Conservation (phyloP, 2,888 invertebrate genomes). For the Heteropelma amictum region DNA sequence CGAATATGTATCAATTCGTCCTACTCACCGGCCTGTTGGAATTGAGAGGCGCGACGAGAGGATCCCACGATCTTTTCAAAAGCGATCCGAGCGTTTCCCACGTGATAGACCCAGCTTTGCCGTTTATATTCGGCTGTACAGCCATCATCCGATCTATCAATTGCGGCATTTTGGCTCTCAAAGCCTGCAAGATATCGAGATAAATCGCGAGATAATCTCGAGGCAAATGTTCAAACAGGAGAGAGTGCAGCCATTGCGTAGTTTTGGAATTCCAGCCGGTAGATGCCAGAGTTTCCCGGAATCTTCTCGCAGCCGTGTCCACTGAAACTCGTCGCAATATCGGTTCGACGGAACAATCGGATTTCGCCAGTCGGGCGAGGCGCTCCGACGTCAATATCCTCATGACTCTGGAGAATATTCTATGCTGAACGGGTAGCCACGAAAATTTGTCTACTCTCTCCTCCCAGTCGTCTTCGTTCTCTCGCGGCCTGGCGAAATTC, state of each 20-base stretch:
- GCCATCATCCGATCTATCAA: conserved; percentile 87
- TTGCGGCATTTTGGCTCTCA: conserved; percentile 84
- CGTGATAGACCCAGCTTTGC: conserved; percentile 78
- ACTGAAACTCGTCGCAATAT: conserved; percentile 84
- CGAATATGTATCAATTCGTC: too few species aligned
- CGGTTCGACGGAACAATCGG: conserved; percentile 82
- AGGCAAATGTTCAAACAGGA: conserved; percentile 84
- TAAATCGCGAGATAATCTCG: conserved; percentile 85
- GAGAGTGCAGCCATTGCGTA: conserved; percentile 87
- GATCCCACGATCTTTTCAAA: conserved; percentile 87
- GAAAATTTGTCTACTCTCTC: conserved; percentile 81
- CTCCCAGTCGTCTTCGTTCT: conserved; percentile 85
- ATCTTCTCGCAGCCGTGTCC: conserved; percentile 84
- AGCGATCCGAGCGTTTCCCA: conserved; percentile 84
- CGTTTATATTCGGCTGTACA: conserved; percentile 78
- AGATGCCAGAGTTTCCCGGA: conserved; percentile 84
- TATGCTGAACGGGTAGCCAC: conserved; percentile 84
- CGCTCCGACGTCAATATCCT: conserved; percentile 84
- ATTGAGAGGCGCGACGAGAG: conserved; percentile 80
- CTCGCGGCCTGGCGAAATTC: conserved; percentile 81
- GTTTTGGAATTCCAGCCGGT: conserved; percentile 86
- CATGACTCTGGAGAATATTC: conserved; percentile 83
- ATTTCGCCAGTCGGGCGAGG: conserved; percentile 82
- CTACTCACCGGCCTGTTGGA: conserved; percentile 83
- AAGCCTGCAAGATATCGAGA: conserved; percentile 86